Evolutionary conservation across 2,113 vertebrate species (phyloP).

Genomic region (Ptilonorhynchus violaceus): DNA sequence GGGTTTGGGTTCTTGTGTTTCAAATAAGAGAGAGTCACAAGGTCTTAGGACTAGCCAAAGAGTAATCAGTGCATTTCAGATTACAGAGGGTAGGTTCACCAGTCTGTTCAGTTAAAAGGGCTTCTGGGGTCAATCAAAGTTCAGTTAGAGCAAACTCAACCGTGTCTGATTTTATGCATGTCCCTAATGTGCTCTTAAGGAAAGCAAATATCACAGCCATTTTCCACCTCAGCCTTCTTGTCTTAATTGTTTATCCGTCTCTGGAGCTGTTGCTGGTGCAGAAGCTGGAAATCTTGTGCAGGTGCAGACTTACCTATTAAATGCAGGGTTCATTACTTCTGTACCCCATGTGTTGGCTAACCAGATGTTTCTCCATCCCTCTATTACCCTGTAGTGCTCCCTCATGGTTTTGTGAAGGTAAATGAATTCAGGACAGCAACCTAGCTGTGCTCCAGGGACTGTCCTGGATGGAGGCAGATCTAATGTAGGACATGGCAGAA

Average conservation of each 20-base stretch:
- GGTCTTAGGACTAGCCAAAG: not conserved
- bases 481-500: not conserved
- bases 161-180: not conserved
- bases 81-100: not conserved
- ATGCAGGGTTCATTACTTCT: conserved; percentile 8
- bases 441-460: not conserved
- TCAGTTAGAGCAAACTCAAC: conserved; percentile 31
- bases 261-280: conserved; percentile 42
- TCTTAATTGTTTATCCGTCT: conserved; percentile 59
- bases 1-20: not conserved
- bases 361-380: conserved; percentile 28
- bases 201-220: conserved; percentile 21
- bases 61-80: not conserved
- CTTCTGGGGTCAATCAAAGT: conserved; percentile 30
- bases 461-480: not conserved
- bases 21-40: not conserved
- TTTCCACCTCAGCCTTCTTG: conserved; percentile 33
- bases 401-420: not conserved
- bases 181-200: conserved; percentile 25
- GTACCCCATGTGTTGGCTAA: not conserved
- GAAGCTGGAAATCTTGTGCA: conserved; percentile 47
- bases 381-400: not conserved
- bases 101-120: not conserved
- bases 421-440: not conserved
- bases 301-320: conserved; percentile 46